These are phyloP conservation scores for Paedocypris sp. DNA, from an alignment of 2,113 vertebrate species.

Conservation along the genomic window DNA sequence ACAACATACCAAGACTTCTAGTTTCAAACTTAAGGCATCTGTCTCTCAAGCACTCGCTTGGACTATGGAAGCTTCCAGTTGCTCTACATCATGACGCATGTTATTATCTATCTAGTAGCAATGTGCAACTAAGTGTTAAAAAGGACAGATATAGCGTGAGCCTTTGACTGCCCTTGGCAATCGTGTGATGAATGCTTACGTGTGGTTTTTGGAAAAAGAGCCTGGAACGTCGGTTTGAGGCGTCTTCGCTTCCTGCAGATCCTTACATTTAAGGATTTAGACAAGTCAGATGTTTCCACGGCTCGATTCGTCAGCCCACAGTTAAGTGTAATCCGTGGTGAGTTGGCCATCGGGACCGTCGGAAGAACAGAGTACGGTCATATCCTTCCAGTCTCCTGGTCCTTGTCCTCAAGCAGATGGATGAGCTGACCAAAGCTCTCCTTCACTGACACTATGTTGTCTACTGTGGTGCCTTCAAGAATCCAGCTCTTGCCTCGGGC, in stretches of 20 bases:
- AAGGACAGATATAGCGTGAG: slow-evolving; percentile 1
- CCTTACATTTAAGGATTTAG: neutral
- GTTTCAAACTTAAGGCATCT: slow-evolving; percentile 28
- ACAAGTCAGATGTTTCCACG: slow-evolving; percentile 2
- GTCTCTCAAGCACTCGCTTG: neutral
- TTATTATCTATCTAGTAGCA: slow-evolving; percentile 24
- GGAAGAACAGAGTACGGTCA: slow-evolving; percentile 50
- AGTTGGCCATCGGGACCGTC: slow-evolving; percentile 10
- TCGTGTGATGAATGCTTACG: neutral
- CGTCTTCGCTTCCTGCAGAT: slow-evolving; percentile 1
- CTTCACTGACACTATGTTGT: slow-evolving; percentile 81
- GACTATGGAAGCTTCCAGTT: slow-evolving; percentile 18
- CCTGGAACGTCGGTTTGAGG: slow-evolving; percentile 1
- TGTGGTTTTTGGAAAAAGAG: slow-evolving; percentile 5
- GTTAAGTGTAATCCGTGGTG: slow-evolving; percentile 9
- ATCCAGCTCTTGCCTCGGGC: slow-evolving; percentile 95
- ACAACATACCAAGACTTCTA: slow-evolving; percentile 30
- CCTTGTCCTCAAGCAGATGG: slow-evolving; percentile 84
- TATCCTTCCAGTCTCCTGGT: slow-evolving; percentile 79
- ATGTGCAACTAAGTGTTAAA: slow-evolving; percentile 29
- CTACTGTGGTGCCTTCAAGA: slow-evolving; percentile 81
- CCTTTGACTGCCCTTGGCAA: neutral
- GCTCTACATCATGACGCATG: slow-evolving; percentile 15
- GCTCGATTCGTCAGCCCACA: slow-evolving; percentile 4
- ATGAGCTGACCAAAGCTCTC: slow-evolving; percentile 90